These are phyloP conservation scores for Cephus rjabovi DNA, from an alignment of 2,888 invertebrate genomes.

Conservation along the genomic window DNA sequence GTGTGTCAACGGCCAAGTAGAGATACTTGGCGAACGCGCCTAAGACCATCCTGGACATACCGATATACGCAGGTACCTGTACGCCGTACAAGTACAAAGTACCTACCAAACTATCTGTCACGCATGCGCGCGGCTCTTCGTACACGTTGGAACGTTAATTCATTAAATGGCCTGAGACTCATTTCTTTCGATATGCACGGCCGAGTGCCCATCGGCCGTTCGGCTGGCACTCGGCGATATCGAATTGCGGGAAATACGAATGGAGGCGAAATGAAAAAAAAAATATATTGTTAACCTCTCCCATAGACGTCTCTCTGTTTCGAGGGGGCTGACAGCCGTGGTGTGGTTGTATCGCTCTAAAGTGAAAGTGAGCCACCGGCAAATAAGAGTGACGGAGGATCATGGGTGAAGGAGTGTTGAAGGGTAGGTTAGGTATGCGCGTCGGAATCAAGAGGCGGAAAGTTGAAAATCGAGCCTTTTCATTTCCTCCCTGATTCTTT, in stretches of 20 bases:
- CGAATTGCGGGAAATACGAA: background rate
- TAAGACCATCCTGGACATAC: background rate
- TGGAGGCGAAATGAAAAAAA: background rate
- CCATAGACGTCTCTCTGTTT: background rate
- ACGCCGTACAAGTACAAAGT: background rate
- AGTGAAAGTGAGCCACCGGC: background rate
- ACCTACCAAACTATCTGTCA: background rate
- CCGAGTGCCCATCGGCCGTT: background rate
- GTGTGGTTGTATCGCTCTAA: background rate
- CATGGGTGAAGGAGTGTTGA: background rate
- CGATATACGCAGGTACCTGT: background rate
- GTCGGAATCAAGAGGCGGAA: background rate
- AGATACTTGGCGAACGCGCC: background rate
- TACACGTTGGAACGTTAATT: background rate
- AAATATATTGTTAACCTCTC: background rate
- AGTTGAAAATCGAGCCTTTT: background rate
- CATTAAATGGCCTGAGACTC: background rate
- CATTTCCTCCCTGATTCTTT: background rate
- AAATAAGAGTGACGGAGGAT: too few relatives aligned
- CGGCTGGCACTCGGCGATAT: background rate
- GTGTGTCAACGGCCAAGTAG: background rate
- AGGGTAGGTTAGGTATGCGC: background rate
- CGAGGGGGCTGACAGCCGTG: background rate
- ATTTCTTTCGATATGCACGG: background rate
- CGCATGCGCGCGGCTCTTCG: background rate